Base-by-base conservation (phyloP, 2,113 vertebrate species). In the Suncus etruscus region DNA sequence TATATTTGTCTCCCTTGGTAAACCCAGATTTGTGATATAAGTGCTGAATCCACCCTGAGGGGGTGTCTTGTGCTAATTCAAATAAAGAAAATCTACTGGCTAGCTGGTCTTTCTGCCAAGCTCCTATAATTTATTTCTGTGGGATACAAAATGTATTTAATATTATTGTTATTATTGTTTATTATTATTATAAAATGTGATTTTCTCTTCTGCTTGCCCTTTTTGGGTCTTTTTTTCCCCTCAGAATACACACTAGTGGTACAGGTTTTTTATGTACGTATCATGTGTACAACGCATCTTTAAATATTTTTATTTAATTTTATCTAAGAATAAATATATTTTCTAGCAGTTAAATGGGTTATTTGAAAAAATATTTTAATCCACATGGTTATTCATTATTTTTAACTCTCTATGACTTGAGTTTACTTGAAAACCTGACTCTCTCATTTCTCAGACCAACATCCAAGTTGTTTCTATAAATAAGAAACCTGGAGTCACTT, bases 381-480 rank as follows among this genome's bases (percentile, higher is more conserved):
- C 50, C 70, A 70, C 82, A 74, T 94, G 81, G 91, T 81, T 91
- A 92, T 94, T 96, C 93, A 74, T 95, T 95, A 97, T 97, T 97
- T 98, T 95, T 76, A 95, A 54, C 94, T 95, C 92, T 93, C 94
- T 89, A 88, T 95, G 70, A 95, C 91, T 95, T 39, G 50, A 87
- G 92, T 91, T 96, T 96, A 94, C 96, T 96, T 97, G 90, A 97
- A 96, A 97, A 96, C 93, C 93, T 96, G 69, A 76, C 94, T 97
- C 95, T 95, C 92, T 97, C 95, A 85, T 94, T 97, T 97, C 95
- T 92, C 91, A 79, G 94, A 95, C 95, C 96, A 97, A 95, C 94
- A 94, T 96, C 86, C 81, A 95, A 96, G 89, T 94, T 89, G 83
- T 95, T 97, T 93, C 93, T 96, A 96, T 96, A 97, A 97, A 97